These are phyloP conservation scores for Mugil cephalus DNA, from an alignment of 2,113 vertebrate species.

Conservation along the genomic window DNA sequence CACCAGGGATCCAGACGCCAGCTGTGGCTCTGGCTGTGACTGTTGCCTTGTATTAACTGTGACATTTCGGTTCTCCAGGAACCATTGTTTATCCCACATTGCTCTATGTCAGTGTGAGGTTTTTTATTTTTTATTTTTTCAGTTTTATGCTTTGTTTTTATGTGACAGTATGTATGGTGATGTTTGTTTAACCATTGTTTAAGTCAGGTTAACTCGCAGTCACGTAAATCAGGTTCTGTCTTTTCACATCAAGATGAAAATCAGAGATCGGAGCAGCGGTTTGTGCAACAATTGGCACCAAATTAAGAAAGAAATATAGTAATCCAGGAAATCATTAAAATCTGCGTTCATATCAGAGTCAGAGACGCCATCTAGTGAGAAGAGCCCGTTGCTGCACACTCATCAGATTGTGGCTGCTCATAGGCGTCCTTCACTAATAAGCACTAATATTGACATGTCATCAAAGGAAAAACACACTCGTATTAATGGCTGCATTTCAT, in stretches of 20 bases:
- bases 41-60: conserved; percentile 16
- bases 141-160: background rate
- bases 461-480: no score
- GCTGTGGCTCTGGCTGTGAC: conserved; percentile 50
- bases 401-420: background rate
- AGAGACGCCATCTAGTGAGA: conserved; percentile 69
- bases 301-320: conserved; percentile 1
- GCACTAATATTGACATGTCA: no score
- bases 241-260: background rate
- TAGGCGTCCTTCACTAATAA: no score
- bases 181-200: no score
- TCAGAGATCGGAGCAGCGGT: background rate
- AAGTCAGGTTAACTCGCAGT: background rate
- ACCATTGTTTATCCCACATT: conserved; percentile 3
- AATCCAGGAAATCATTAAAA: background rate
- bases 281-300: background rate
- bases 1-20: conserved; percentile 37
- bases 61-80: conserved; percentile 31
- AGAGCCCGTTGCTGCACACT: conserved; percentile 32
- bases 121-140: background rate
- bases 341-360: background rate
- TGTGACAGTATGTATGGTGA: background rate
- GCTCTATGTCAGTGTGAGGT: background rate
- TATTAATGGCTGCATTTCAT: no score
- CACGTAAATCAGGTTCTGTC: background rate